phyloP scores from a whole-genome alignment of 2,888 invertebrate genomes.

The Operophtera brumata region DNA sequence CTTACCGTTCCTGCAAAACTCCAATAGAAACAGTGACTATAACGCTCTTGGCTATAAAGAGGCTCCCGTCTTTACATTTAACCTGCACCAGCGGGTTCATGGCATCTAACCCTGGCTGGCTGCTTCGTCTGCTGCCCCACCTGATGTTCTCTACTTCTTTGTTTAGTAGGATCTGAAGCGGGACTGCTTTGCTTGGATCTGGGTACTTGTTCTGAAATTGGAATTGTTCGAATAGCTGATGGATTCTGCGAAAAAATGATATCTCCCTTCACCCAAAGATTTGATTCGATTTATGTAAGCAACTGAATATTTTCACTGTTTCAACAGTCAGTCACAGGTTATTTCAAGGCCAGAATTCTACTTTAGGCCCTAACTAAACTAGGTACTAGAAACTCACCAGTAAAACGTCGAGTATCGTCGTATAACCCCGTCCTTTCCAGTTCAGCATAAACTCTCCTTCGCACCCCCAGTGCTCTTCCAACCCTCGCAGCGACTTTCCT shows the following conservation, averaged over 20 bases:
- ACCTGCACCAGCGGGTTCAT: conserved; percentile 71
- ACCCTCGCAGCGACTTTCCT: conserved; percentile 82
- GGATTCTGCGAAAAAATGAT: too few species aligned
- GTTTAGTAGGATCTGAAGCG: conserved; percentile 71
- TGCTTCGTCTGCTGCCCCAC: conserved; percentile 70
- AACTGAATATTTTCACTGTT: too few species aligned
- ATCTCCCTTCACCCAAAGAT: too few species aligned
- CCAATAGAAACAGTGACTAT: conserved; percentile 85
- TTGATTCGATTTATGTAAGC: too few species aligned
- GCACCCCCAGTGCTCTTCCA: conserved; percentile 83
- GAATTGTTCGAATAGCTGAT: too few species aligned
- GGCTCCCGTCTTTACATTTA: conserved; percentile 77
- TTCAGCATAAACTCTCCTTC: conserved; percentile 85
- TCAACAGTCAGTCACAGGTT: too few species aligned
- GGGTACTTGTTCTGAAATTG: conserved; percentile 72
- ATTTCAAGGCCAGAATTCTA: too few species aligned
- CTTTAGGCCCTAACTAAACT: too few species aligned
- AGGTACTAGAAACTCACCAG: conserved; percentile 74
- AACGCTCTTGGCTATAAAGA: conserved; percentile 81
- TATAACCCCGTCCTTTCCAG: conserved; percentile 88
- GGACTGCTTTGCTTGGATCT: conserved; percentile 60
- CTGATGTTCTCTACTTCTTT: conserved; percentile 79
- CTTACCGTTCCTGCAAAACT: conserved; percentile 82
- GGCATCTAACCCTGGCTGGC: conserved; percentile 43
- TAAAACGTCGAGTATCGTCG: conserved; percentile 84